Base-by-base conservation (phyloP, 2,888 invertebrate species). In the Allolobophora icterica region DNA sequence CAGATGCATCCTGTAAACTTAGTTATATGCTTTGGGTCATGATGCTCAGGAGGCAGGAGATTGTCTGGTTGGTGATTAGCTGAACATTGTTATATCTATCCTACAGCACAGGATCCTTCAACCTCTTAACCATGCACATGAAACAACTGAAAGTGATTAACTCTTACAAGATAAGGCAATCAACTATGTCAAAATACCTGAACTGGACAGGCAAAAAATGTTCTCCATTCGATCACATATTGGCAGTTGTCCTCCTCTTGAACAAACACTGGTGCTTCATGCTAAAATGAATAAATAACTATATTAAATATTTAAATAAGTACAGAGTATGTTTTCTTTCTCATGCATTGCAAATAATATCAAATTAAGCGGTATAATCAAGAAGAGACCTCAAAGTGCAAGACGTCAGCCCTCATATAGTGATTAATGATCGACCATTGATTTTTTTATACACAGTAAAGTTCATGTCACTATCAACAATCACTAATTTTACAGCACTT, bases 131-230 rank as follows among this genome's bases (percentile, higher is more conserved):
- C n/a, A 71, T 30, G 71, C 30, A 71, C 71, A 71, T 71, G 6
- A 71, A 71, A n/a, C 71, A 71, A 13, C 11, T 71, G 71, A 71
- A n/a, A 17, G 11, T n/a, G 71, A 71, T 71, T 71, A 71, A 2
- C 71, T 71, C 71, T 8, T 24, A 52, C 24, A 1, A 24, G 52
- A n/a, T 71, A n/a, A 89, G 45, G 8, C 33, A 52, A 42, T 24
- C 13, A 42, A 21, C 21, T 42, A 89, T 13, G 24, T 42, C 21
- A 40, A n/a, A 30, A 30, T 35, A 91, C 89, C 89, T 91, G 84
- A 34, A 45, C n/a, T 38, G 91, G 91, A 89, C 91, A 91, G 5
- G 91, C 91, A 89, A 89, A 89, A 34, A 89, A 89, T 11, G 91
- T 91, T 33, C 17, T 35, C 91, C 91, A 91, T 34, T 89, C 83